Base-by-base conservation (phyloP, 2,797 vertebrate species). In the Mycteria americana region DNA sequence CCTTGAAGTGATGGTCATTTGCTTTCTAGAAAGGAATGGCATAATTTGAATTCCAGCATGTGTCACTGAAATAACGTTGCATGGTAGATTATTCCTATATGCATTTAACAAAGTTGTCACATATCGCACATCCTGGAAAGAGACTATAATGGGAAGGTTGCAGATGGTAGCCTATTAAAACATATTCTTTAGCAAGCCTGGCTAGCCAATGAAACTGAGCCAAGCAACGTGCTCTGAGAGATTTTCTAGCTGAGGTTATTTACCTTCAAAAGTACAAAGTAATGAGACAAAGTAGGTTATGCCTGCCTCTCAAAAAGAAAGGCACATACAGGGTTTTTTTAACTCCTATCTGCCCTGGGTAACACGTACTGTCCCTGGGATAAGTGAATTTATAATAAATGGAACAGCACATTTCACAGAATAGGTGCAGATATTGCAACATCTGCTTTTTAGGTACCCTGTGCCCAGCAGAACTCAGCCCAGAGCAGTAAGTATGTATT, bases 161-260 rank as follows among this genome's bases (percentile, higher is more conserved):
- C 76, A 93, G 88, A 92, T 76, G 69, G 90, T 9, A 78, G 54
- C 33, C 46, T 90, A 90, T 88, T 95, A 92, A 95, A 95, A 90
- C 79, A 69, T n/a, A 41, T 45, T 77, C 21, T 86, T 94, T 68
- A 92, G 50, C 54, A 84, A 86, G 50, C 23, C 30, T 92, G 43
- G 62, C 43, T 88, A 74, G 54, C 69, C 85, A 90, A 9, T 72
- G 57, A 64, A 92, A 65, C 30, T 33, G 54, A 92, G 62, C 43
- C 53, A 59, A 88, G 54, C 76, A 78, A 6, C 17, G 18, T 73
- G 45, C 19, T 79, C 19, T 85, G 60, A 43, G 63, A 45, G 60
- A 51, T 84, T 84, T 92, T 94, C 59, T 73, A 60, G 30, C 16
- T 88, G n/a, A 85, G 69, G n/a, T 81, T 80, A 78, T 54, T 90